Percentiles rank a stretch among this genome's conserved stretches.
These are phyloP conservation scores for Sinhomidia bicolor DNA, from an alignment of 2,888 invertebrate genomes.

Conservation along the genomic window DNA sequence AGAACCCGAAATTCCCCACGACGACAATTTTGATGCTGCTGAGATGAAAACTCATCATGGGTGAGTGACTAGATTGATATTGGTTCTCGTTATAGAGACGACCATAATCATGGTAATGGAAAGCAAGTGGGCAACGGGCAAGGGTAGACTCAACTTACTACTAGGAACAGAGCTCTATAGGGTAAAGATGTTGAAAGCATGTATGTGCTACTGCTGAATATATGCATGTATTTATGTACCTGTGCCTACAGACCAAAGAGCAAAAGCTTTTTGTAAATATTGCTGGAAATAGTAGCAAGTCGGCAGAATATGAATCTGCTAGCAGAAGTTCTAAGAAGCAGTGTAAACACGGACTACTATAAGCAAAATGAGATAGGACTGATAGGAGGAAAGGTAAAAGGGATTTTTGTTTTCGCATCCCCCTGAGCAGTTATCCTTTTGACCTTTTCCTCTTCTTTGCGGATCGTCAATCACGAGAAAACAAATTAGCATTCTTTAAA, in stretches of 20 bases:
- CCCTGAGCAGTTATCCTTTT: neutral
- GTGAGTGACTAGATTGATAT: constrained; percentile 53
- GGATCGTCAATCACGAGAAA: constrained; percentile 13
- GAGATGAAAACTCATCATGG: constrained; percentile 42
- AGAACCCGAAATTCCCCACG: neutral
- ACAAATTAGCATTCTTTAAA: constrained; percentile 40
- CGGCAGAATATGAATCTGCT: too few species aligned
- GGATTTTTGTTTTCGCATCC: constrained; percentile 22
- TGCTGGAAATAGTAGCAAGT: too few species aligned
- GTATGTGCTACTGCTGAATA: too few species aligned
- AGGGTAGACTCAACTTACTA: too few species aligned
- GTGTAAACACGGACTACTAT: too few species aligned
- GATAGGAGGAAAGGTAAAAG: neutral
- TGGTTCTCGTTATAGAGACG: constrained; percentile 44
- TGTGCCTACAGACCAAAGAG: too few species aligned
- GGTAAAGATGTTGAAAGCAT: too few species aligned
- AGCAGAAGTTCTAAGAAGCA: too few species aligned
- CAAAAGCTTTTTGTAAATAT: too few species aligned
- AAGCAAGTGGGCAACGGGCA: constrained; percentile 6
- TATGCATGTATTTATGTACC: too few species aligned
- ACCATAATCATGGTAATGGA: constrained; percentile 40
- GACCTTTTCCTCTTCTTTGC: constrained; percentile 31
- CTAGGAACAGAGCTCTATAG: too few species aligned
- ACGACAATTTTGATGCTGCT: neutral
- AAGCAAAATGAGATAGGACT: too few species aligned